Conservation (phyloP, 2,888 invertebrate genomes). For the Melinaea menophilus region DNA sequence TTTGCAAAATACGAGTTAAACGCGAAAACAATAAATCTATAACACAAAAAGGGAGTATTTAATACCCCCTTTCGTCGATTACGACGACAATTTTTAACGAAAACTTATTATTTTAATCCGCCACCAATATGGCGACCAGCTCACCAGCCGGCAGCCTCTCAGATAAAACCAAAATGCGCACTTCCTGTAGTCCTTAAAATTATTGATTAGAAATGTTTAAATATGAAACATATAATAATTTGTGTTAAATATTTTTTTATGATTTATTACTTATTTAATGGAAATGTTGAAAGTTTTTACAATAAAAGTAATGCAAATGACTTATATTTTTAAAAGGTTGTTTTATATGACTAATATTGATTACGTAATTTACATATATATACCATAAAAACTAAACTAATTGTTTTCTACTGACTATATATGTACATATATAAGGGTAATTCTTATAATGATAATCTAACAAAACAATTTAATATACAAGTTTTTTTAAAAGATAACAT, state of each 20-base stretch:
- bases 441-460: too few relatives aligned
- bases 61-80: slow-evolving; percentile 82
- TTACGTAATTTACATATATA: too few relatives aligned
- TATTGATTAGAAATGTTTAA: neutral
- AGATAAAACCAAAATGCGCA: slow-evolving; percentile 60
- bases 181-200: slow-evolving; percentile 46
- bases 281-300: slow-evolving; percentile 4
- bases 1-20: slow-evolving; percentile 57
- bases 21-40: slow-evolving; percentile 48
- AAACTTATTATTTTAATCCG: slow-evolving; percentile 74
- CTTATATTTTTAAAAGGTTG: slow-evolving; percentile 25
- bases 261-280: slow-evolving; percentile 2
- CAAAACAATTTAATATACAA: too few relatives aligned
- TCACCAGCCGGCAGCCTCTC: slow-evolving; percentile 72
- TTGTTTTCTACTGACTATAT: too few relatives aligned
- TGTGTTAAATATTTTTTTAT: slow-evolving; percentile 9
- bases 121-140: slow-evolving; percentile 85
- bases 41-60: slow-evolving; percentile 77
- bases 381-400: too few relatives aligned
- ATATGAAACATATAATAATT: slow-evolving; percentile 12
- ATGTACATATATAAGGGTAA: too few relatives aligned
- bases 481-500: too few relatives aligned
- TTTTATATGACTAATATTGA: slow-evolving; percentile 30
- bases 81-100: slow-evolving; percentile 78
- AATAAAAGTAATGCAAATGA: slow-evolving; percentile 22